Evolutionary conservation across 2,797 vertebrate genomes (phyloP).

Genomic region (Enteromius fasciolatus): DNA sequence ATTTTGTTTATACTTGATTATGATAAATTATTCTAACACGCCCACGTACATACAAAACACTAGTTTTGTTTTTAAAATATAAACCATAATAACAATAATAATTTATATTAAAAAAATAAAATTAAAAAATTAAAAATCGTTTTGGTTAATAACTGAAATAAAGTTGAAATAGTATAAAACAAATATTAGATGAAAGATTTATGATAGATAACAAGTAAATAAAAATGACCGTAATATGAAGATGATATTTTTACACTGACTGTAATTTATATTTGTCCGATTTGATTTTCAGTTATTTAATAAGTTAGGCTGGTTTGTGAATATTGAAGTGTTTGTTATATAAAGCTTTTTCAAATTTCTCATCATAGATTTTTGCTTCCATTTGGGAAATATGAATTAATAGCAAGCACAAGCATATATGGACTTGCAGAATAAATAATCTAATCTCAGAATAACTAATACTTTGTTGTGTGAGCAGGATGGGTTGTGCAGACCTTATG

Average conservation of each 20-base stretch:
- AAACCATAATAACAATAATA: neutral
- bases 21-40: neutral
- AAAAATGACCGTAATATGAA: neutral
- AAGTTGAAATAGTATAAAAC: neutral
- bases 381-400: neutral
- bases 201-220: neutral
- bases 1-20: neutral
- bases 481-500: slow-evolving; percentile 80
- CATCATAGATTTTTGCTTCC: neutral
- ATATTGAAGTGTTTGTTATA: slow-evolving; percentile 2
- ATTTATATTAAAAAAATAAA: neutral
- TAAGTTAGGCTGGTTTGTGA: neutral
- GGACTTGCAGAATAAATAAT: neutral
- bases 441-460: neutral
- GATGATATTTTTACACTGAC: neutral
- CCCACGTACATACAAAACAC: neutral
- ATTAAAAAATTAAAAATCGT: neutral
- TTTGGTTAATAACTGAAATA: neutral
- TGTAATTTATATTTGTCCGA: neutral
- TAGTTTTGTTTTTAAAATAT: neutral
- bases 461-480: slow-evolving; percentile 40
- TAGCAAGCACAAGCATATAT: neutral
- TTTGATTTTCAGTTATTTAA: neutral
- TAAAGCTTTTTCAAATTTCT: neutral
- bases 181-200: neutral